Evolutionary conservation across 2,888 invertebrate genomes (phyloP).

Genomic region (Fragum whitleyi): DNA sequence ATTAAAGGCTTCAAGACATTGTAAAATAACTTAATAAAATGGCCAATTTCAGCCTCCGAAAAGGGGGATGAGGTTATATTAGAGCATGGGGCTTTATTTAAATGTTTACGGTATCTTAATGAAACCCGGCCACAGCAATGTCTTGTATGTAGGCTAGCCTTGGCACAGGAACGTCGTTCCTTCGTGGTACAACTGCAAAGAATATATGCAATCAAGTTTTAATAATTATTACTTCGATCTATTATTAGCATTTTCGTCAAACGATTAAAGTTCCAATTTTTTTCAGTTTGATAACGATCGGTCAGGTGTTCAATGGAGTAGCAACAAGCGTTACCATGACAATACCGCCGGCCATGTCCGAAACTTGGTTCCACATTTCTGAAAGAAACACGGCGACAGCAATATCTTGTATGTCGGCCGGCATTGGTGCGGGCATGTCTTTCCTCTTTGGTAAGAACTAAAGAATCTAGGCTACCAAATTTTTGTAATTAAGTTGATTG

Average conservation of each 20-base stretch:
- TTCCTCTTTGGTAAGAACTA: constrained; percentile 43
- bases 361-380: constrained; percentile 47
- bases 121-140: constrained; percentile 55
- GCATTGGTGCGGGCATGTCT: constrained; percentile 41
- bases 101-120: too few relatives aligned
- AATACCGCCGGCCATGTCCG: constrained; percentile 49
- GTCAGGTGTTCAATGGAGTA: constrained; percentile 51
- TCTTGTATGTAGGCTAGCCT: constrained; percentile 36
- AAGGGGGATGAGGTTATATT: too few relatives aligned
- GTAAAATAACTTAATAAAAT: too few relatives aligned
- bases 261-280: too few relatives aligned
- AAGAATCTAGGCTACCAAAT: background rate
- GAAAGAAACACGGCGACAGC: constrained; percentile 59
- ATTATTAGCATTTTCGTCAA: too few relatives aligned
- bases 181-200: constrained; percentile 36
- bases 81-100: too few relatives aligned
- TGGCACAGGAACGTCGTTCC: constrained; percentile 44
- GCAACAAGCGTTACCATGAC: constrained; percentile 42
- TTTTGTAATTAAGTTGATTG: background rate
- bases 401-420: constrained; percentile 36
- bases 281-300: constrained; percentile 46
- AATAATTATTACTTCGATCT: too few relatives aligned
- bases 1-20: too few relatives aligned
- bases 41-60: too few relatives aligned
- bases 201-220: background rate